These are phyloP conservation scores for Syngnathoides biaculeatus DNA, from an alignment of 2,113 vertebrate species.

Conservation along the genomic window DNA sequence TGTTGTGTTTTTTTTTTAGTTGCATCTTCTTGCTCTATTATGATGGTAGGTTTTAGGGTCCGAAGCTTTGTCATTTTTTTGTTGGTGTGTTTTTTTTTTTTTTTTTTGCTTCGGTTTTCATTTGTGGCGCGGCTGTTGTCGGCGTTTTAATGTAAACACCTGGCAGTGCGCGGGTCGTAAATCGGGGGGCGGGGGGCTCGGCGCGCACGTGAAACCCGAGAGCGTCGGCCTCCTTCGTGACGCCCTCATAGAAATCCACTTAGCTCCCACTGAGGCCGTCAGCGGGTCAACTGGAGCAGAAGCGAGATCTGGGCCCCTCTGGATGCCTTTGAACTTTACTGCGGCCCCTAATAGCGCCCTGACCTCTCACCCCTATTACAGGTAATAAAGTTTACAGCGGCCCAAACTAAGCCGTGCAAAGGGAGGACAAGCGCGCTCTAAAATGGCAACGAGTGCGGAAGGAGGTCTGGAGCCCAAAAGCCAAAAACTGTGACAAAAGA, in stretches of 20 bases:
- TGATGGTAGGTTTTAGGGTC: no score
- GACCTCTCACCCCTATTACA: constrained; percentile 95
- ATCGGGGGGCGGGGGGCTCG: constrained; percentile 12
- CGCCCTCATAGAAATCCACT: constrained; percentile 79
- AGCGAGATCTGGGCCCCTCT: constrained; percentile 83
- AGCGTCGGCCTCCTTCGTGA: constrained; percentile 66
- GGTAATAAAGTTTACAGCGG: constrained; percentile 99
- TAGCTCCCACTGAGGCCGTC: constrained; percentile 79
- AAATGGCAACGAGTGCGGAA: constrained; percentile 46
- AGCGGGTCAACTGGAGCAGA: constrained; percentile 85
- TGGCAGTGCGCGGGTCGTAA: not conserved
- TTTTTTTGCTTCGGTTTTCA: not conserved
- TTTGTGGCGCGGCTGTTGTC: not conserved
- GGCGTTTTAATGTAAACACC: not conserved
- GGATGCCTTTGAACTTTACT: constrained; percentile 97
- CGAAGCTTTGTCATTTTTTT: no score
- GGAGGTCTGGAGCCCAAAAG: constrained; percentile 61
- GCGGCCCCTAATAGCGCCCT: constrained; percentile 88
- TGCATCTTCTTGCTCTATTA: no score
- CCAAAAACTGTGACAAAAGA: constrained; percentile 63
- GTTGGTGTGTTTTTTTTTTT: no score
- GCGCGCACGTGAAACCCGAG: constrained; percentile 58
- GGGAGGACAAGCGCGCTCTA: constrained; percentile 17
- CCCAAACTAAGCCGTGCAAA: constrained; percentile 97
- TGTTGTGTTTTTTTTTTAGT: not conserved